phyloP scores from a whole-genome alignment of 2,113 vertebrate species.

The Indicator indicator region DNA sequence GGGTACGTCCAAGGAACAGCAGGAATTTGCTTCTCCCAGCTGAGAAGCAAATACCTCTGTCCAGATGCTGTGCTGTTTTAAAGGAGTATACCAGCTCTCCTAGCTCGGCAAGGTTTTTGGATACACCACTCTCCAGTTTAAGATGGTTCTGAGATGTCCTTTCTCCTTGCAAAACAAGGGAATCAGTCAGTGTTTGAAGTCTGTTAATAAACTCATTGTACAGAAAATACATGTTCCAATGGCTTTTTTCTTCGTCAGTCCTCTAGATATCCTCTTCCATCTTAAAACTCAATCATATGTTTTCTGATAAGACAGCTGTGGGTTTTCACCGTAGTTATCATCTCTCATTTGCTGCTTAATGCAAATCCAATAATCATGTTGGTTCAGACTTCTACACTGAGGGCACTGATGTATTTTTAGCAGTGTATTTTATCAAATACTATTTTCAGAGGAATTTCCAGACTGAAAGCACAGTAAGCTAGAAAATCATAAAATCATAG shows the following conservation, averaged over 20 bases:
- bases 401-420: not conserved
- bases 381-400: not conserved
- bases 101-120: not conserved
- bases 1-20: not conserved
- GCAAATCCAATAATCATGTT: not conserved
- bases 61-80: fast-evolving
- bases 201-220: not conserved
- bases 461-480: not conserved
- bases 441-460: not conserved
- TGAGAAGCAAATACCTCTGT: not conserved
- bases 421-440: not conserved
- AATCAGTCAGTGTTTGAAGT: not conserved
- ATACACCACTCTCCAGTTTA: not conserved
- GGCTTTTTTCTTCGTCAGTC: not conserved
- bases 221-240: not conserved
- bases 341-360: conserved; percentile 4
- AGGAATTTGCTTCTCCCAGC: not conserved
- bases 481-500: not conserved
- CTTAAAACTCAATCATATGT: not conserved
- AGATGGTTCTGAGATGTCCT: not conserved
- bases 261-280: not conserved
- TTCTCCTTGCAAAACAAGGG: not conserved
- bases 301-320: conserved; percentile 15
- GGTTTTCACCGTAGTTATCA: not conserved
- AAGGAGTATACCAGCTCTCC: not conserved